These are phyloP conservation scores for Eupeodes corollae DNA, from an alignment of 1,140 invertebrate species.

Conservation along the genomic window DNA sequence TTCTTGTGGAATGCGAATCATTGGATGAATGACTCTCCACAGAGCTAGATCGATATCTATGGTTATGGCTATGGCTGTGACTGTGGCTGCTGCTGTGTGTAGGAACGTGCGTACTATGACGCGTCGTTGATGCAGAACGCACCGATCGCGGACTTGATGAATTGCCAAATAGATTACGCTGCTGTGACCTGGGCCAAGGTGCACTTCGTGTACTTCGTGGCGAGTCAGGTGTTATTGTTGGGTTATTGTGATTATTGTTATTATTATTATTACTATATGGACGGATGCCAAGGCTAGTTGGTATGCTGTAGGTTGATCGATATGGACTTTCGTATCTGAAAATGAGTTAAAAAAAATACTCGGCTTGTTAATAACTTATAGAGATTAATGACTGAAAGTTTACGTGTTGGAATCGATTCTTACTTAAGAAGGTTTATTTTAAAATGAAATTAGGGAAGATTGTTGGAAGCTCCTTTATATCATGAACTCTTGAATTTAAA, in stretches of 20 bases:
- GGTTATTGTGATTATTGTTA: conserved; percentile 10
- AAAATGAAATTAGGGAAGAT: too few relatives aligned
- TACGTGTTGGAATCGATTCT: too few relatives aligned
- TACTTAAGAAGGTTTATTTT: too few relatives aligned
- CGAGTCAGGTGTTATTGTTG: conserved; percentile 45
- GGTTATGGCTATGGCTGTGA: conserved; percentile 18
- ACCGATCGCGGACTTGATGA: conserved; percentile 51
- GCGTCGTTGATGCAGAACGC: conserved; percentile 46
- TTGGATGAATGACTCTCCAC: conserved; percentile 79
- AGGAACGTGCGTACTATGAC: conserved; percentile 15
- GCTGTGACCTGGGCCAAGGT: conserved; percentile 60
- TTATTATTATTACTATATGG: conserved; percentile 32
- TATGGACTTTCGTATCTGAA: conserved; percentile 41
- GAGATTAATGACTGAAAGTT: too few relatives aligned
- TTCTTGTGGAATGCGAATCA: conserved; percentile 57
- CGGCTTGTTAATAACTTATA: neutral
- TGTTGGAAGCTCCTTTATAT: too few relatives aligned
- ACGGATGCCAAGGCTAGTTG: conserved; percentile 33
- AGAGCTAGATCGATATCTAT: conserved; percentile 46
- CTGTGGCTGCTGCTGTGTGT: conserved; percentile 13
- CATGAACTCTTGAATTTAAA: too few relatives aligned
- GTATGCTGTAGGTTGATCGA: conserved; percentile 41
- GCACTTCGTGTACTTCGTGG: conserved; percentile 72
- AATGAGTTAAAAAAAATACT: conserved; percentile 1
- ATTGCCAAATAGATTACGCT: conserved; percentile 56